Conservation (phyloP, 2,888 invertebrate species). For the Morpho deidamia region DNA sequence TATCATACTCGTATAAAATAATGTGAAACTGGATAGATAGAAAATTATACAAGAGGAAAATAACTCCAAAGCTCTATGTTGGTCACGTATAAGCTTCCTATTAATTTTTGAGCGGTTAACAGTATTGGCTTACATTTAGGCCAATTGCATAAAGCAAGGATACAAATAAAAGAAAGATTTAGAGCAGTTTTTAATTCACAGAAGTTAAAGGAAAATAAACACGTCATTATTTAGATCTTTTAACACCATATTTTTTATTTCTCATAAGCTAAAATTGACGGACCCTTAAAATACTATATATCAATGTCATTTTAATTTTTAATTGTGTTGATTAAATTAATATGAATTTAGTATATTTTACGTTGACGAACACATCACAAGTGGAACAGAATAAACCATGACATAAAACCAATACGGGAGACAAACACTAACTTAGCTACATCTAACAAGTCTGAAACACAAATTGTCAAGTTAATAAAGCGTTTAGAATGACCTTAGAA, state of each 20-base stretch:
- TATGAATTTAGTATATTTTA: background rate
- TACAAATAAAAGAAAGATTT: constrained; percentile 36
- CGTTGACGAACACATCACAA: background rate
- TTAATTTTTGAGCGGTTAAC: constrained; percentile 62
- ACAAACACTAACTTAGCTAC: constrained; percentile 63
- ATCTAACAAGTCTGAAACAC: constrained; percentile 63
- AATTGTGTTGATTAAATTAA: background rate
- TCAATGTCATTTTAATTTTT: background rate
- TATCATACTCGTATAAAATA: constrained; percentile 47
- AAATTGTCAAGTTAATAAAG: constrained; percentile 77
- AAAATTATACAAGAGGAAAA: constrained; percentile 67
- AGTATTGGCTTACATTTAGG: constrained; percentile 33
- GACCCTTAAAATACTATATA: background rate
- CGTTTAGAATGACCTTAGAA: constrained; percentile 48
- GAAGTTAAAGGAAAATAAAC: background rate
- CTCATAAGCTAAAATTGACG: background rate
- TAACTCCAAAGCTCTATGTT: constrained; percentile 67
- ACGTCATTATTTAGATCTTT: background rate
- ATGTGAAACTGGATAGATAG: constrained; percentile 66
- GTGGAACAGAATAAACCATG: constrained; percentile 15
- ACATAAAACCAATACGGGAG: constrained; percentile 53
- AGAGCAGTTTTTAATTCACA: constrained; percentile 27
- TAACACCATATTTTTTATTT: background rate
- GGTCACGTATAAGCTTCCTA: constrained; percentile 73
- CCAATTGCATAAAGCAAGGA: constrained; percentile 46